A percentile compares a stretch with the other conserved stretches of the same genome.
Conservation (phyloP, 1,140 invertebrate species). For the Zelostemma sp. region DNA sequence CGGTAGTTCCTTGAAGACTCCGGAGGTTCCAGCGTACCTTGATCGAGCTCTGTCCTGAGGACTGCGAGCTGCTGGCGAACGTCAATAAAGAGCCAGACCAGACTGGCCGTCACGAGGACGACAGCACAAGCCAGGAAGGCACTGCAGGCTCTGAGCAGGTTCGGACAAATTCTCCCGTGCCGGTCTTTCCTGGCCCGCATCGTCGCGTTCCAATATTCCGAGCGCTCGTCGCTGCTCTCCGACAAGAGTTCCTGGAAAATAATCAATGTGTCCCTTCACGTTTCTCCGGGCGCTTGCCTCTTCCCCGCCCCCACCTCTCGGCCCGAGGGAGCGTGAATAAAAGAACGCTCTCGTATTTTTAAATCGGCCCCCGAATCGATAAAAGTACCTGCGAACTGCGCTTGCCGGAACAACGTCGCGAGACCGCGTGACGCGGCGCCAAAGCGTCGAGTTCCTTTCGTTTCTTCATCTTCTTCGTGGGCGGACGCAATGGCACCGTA, state of each 20-base stretch:
- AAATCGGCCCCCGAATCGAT: not conserved
- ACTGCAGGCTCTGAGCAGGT: slow-evolving; percentile 73
- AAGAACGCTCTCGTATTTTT: slow-evolving; percentile 3
- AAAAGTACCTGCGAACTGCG: slow-evolving; percentile 64
- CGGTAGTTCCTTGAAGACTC: not conserved
- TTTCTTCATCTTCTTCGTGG: slow-evolving; percentile 73
- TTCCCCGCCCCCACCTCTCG: too few relatives aligned
- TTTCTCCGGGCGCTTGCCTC: too few relatives aligned
- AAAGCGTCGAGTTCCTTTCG: slow-evolving; percentile 72
- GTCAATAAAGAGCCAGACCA: slow-evolving; percentile 79
- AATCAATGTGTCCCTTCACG: too few relatives aligned
- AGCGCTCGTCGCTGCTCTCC: slow-evolving; percentile 73
- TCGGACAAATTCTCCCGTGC: slow-evolving; percentile 60
- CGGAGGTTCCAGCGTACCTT: slow-evolving; percentile 69
- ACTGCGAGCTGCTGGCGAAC: slow-evolving; percentile 76
- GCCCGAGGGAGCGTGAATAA: too few relatives aligned
- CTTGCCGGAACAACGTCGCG: slow-evolving; percentile 62
- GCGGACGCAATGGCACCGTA: slow-evolving; percentile 66
- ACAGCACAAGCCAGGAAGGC: slow-evolving; percentile 75
- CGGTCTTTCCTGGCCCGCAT: slow-evolving; percentile 56
- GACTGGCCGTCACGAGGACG: slow-evolving; percentile 75
- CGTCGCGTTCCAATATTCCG: slow-evolving; percentile 63
- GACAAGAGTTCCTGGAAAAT: slow-evolving; percentile 68
- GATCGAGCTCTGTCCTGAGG: slow-evolving; percentile 76
- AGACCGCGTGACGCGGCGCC: slow-evolving; percentile 61